Conservation (phyloP, 2,888 invertebrate species). For the Trachelus tabidus region DNA sequence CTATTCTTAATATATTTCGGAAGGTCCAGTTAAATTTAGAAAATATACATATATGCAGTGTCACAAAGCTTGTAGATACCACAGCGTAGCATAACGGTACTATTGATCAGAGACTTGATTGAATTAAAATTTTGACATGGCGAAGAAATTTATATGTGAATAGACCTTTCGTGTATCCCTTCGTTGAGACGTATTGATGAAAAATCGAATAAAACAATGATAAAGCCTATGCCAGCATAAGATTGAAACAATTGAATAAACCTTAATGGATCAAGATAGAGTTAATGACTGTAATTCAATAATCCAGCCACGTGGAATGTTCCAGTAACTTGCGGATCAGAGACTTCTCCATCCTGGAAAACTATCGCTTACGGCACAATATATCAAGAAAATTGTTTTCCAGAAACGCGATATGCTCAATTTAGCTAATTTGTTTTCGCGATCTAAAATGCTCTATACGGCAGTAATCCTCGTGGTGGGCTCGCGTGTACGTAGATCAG, state of each 20-base stretch:
- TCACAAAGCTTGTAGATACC: not conserved
- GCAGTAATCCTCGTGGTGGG: not conserved
- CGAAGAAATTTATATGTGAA: not conserved
- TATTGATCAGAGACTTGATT: not conserved
- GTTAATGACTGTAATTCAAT: not conserved
- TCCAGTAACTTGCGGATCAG: not conserved
- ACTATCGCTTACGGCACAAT: not conserved
- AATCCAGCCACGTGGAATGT: not conserved
- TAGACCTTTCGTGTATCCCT: not conserved
- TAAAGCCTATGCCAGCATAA: not conserved
- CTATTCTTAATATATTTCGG: not conserved
- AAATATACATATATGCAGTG: not conserved
- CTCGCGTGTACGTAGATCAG: not conserved
- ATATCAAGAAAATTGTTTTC: slow-evolving; percentile 4
- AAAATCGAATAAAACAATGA: not conserved
- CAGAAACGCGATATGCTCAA: slow-evolving; percentile 7
- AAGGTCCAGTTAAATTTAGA: not conserved
- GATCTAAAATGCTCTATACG: not conserved
- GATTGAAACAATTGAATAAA: not conserved
- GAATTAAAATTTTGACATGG: too few species aligned
- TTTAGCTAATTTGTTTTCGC: slow-evolving; percentile 6
- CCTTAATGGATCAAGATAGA: not conserved
- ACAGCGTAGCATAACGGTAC: not conserved
- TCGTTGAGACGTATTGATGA: not conserved
- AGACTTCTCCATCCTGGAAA: not conserved